Evolutionary conservation across 64 coral and sea anemone genomes (phyloP), one percentile per base, ranked within the genome.

Genomic region (Montipora capricornis): DNA sequence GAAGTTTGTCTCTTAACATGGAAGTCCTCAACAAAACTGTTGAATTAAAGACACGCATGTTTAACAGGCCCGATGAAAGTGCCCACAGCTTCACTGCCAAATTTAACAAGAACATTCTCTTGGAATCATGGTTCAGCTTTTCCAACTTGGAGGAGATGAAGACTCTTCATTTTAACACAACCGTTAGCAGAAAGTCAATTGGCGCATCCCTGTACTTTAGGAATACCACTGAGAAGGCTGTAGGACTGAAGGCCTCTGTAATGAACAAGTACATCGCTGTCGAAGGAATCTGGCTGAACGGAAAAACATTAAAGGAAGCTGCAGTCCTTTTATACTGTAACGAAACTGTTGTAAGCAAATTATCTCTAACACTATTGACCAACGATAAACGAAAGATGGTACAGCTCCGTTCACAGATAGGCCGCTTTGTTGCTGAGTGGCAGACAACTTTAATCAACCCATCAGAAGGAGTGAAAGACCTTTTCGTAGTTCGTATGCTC

Each of bases 71-170:
- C 12, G 44, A 24, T 2, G 19, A 76, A 78, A 46, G 3, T 77
- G 82, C 83, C 8, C 85, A 60, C 55, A 92, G 89, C 55, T 20
- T 95, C 2, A 94, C 96, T 74, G 92, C 64, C 49, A 80, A 91
- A 46, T 97, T 92, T 83, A 92, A 95, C 79, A 89, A 71, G 17
- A 82, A 89, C 8, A 92, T 80, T 16, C 69, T 53, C 15, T 79
- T 94, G 58, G 96, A 97, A 81, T 97, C 96, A 8, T 97, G 93
- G 89, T 45, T 91, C 10, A 95, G 80, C 82, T 88, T 58, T 60
- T 46, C 88, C 5, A 77, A 83, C 66, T 46, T 89, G 12, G 61
- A 55, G 2, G 74, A 73, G 29, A 46, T 91, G n/a, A 97, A 95
- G 47, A 88, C 57, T 5, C 60, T 95, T 15, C 49, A 75, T 47